Conservation (phyloP, 2,113 vertebrate genomes). For the Crotalus tigris region DNA sequence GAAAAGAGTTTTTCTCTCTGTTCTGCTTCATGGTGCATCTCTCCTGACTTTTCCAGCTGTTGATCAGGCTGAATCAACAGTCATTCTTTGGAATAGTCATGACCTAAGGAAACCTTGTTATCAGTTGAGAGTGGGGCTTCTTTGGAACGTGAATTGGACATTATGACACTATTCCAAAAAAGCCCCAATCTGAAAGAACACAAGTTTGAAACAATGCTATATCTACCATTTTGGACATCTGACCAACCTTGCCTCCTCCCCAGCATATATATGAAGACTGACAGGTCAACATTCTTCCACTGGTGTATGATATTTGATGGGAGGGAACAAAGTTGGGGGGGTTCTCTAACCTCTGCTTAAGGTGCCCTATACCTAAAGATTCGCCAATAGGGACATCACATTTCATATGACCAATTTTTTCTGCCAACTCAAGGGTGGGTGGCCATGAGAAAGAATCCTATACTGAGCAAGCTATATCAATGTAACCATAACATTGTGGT, state of each 20-base stretch:
- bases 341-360: neutral
- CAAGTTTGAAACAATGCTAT: neutral
- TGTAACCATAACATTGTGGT: neutral
- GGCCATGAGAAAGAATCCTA: neutral
- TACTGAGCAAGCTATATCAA: neutral
- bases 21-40: neutral
- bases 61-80: neutral
- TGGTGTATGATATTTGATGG: neutral
- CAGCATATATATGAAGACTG: neutral
- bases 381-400: neutral
- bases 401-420: neutral
- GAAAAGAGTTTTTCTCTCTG: neutral
- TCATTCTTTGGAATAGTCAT: neutral
- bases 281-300: neutral
- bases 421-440: neutral
- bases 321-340: neutral
- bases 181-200: neutral
- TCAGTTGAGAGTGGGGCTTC: neutral
- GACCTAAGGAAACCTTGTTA: neutral
- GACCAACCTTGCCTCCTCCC: neutral
- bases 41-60: neutral
- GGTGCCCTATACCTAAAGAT: neutral
- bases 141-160: neutral
- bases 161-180: neutral
- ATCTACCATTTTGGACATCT: neutral